Evolutionary conservation across 2,113 vertebrate species (phyloP), one percentile per base, ranked within the genome.

Genomic region (Cinclus mexicanus): DNA sequence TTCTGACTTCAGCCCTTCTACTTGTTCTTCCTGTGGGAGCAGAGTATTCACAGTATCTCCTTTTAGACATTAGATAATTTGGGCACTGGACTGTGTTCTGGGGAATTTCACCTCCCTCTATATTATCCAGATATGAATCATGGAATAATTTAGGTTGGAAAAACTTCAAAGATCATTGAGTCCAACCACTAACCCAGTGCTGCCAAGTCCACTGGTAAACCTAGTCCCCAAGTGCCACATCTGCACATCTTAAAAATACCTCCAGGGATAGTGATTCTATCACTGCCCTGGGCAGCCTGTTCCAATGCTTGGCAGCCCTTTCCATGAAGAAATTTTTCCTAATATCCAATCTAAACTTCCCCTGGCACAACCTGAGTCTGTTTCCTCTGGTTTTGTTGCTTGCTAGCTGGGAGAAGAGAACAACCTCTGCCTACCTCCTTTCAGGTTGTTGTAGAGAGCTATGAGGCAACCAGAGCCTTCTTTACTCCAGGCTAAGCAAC

Each of bases 381-480:
- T 55, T 76, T 61, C 18, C 29, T 69, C 55, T 37, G 23, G 55
- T 69, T 53, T 25, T 31, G 35, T 47, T 29, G 10, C 35, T 77
- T 83, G 25, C 26, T 90, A 35, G 22, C 12, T 23, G 35, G 47
- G 17, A 76, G 29, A 76, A 55, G 41, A 46, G 20, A 69, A 11
- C 21, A 47, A 26, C 9, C 2, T 6, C 35, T 39, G 25, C 14
- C 4, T 21, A 12, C 20, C 24, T 89, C 53, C 24, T 41, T 61
- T 31, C 41, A 76, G n/a, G 31, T 6, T 10, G 21, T 15, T 68
- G n/a, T 47, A 61, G 17, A 31, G 46, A 47, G 17, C 20, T 25
- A 1, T 15, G 46, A 55, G 41, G 14, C 26, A 0, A 16, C 28
- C 33, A n/a, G 26, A 52, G 23, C 12, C 12, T 52, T 14, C 52